Evolutionary conservation across 53 echinoderm and acorn worm species (phyloP).

Genomic region (Antedon mediterranea): DNA sequence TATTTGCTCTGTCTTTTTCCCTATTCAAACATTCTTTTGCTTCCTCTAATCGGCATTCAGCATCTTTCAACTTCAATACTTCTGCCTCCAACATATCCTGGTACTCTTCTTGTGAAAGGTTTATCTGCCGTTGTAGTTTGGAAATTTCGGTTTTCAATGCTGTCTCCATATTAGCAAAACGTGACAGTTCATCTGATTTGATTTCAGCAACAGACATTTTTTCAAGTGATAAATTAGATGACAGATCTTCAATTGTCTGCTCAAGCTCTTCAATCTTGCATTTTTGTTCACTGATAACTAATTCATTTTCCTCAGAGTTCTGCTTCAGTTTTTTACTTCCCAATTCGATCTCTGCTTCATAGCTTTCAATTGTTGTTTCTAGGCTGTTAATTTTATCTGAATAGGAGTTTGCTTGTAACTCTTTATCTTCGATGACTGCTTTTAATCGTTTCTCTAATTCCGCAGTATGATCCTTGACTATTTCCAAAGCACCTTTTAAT

Average conservation of each 20-base stretch:
- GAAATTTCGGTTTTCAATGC: conserved; percentile 10
- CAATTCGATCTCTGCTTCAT: no score
- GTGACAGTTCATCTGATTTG: neutral
- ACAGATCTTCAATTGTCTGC: neutral
- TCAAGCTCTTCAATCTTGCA: conserved; percentile 18
- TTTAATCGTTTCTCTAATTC: no score
- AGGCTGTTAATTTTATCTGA: no score
- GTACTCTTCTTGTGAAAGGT: conserved; percentile 20
- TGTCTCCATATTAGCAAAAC: conserved; percentile 12
- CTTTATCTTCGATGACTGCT: no score
- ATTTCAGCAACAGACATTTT: no score
- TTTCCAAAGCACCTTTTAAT: neutral
- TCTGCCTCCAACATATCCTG: conserved; percentile 13
- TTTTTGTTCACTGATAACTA: conserved; percentile 8
- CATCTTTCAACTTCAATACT: neutral
- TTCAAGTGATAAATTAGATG: no score
- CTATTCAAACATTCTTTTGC: neutral
- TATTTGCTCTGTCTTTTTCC: neutral
- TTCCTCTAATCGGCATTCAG: neutral
- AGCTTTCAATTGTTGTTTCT: no score
- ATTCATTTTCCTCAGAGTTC: conserved; percentile 10
- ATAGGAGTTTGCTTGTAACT: no score
- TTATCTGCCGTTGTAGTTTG: conserved; percentile 23
- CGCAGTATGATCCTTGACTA: neutral
- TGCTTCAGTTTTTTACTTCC: no score